Evolutionary conservation across 2,888 invertebrate genomes (phyloP), one percentile per base, ranked within the genome.

Genomic region (Lingula anatina): DNA sequence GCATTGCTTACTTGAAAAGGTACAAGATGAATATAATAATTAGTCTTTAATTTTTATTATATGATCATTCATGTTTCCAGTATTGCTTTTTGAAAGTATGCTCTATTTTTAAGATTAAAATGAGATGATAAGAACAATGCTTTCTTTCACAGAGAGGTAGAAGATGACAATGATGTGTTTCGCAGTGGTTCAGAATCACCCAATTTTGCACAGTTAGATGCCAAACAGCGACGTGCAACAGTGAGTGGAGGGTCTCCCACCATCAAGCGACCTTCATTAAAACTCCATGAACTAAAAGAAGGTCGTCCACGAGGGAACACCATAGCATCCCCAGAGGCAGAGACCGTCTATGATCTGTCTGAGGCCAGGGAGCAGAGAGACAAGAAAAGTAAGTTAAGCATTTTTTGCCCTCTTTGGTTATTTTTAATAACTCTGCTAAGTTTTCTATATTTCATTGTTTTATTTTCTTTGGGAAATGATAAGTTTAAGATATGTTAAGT

Each of bases 141-240:
- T 3, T 2, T 40, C 23, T 44, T 31, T 46, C 7, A 27, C 26
- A 46, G 46, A 41, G 69, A 68, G 54, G 68, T 63, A 18, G 70
- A 74, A 54, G 77, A 78, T 23, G 78, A 77, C 53, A 76, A 77
- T 53, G 76, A 75, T 49, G 76, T 78, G 18, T 78, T 78, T 61
- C 53, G 76, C 54, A 68, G 66, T 49, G 68, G 68, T 2, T 67
- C 70, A 1, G 66, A 69, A 47, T 68, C 70, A n/a, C 68, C 69
- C 0, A 65, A 67, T 53, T 69, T 61, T 52, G 65, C 63, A 9
- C 68, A 62, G 15, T 63, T 61, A n/a, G 67, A 71, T 27, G 62
- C 68, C 20, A 73, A 73, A 51, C 88, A 89, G 71, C 83, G 93
- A 12, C 81, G 94, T 20, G 90, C 93, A 62, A 90, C 92, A 1